These are phyloP conservation scores for Acrocyrtus sp. DNA, from an alignment of 2,888 invertebrate species.

Conservation along the genomic window DNA sequence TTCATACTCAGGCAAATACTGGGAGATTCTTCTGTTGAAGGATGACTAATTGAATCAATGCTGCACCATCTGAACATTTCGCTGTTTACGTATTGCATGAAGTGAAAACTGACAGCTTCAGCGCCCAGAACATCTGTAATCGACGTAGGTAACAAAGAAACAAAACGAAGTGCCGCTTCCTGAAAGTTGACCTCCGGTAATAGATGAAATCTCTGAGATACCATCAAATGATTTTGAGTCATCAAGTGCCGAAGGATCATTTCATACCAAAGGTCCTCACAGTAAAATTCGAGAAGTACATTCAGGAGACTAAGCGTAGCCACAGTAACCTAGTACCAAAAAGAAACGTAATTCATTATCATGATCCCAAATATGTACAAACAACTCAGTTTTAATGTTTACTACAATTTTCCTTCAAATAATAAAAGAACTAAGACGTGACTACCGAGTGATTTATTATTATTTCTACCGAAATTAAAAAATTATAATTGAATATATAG, in stretches of 20 bases:
- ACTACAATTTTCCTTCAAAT: too few species aligned
- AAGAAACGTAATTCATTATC: too few species aligned
- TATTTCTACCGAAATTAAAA: too few species aligned
- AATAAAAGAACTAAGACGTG: too few species aligned
- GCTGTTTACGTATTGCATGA: constrained; percentile 55
- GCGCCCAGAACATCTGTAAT: constrained; percentile 55
- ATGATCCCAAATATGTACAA: too few species aligned
- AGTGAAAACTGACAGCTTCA: constrained; percentile 51
- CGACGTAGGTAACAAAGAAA: constrained; percentile 54
- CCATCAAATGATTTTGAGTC: constrained; percentile 61
- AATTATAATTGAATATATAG: too few species aligned
- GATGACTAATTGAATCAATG: constrained; percentile 32
- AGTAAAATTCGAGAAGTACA: constrained; percentile 57
- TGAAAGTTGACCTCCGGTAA: constrained; percentile 59
- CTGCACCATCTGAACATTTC: constrained; percentile 51
- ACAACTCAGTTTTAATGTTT: too few species aligned
- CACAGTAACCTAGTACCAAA: constrained; percentile 53
- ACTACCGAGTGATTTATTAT: too few species aligned
- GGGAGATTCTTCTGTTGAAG: neutral
- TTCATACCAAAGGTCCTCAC: constrained; percentile 62
- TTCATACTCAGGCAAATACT: too few species aligned
- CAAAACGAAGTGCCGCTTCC: constrained; percentile 57
- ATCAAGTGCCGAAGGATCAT: constrained; percentile 56
- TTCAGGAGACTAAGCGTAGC: constrained; percentile 61
- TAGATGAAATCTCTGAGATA: constrained; percentile 45